A percentile compares a stretch with the other conserved stretches of the same genome.
phyloP scores from a whole-genome alignment of 2,888 invertebrate genomes.

The Orchestes rusci region DNA sequence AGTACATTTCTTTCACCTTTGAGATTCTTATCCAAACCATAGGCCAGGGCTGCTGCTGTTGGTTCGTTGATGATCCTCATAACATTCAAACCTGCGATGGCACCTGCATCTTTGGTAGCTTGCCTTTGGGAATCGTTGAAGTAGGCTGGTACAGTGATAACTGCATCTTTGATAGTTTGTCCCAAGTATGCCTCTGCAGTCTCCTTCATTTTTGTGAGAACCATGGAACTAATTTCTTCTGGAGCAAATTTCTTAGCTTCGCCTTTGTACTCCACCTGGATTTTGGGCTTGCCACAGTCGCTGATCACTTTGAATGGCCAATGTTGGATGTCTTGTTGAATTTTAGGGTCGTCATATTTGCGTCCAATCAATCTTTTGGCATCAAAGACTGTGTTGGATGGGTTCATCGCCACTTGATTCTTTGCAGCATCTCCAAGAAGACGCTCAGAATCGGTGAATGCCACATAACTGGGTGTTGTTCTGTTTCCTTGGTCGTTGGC shows the following conservation, averaged over 20 bases:
- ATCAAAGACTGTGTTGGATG: slow-evolving; percentile 64
- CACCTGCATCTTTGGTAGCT: slow-evolving; percentile 58
- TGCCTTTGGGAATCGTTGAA: slow-evolving; percentile 64
- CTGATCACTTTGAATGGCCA: slow-evolving; percentile 75
- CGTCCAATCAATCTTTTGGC: slow-evolving; percentile 74
- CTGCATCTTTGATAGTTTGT: slow-evolving; percentile 51
- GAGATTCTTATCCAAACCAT: slow-evolving; percentile 32
- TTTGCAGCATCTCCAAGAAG: slow-evolving; percentile 65
- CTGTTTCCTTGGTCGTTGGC: slow-evolving; percentile 78
- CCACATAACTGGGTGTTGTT: slow-evolving; percentile 69
- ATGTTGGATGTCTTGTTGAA: slow-evolving; percentile 72
- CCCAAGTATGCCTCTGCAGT: slow-evolving; percentile 43
- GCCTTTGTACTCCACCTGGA: slow-evolving; percentile 60
- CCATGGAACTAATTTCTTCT: slow-evolving; percentile 67
- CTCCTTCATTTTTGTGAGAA: slow-evolving; percentile 43
- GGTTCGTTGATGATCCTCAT: slow-evolving; percentile 79
- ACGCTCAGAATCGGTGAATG: slow-evolving; percentile 62
- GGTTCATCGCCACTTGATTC: slow-evolving; percentile 62
- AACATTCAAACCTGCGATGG: slow-evolving; percentile 57
- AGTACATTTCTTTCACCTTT: slow-evolving; percentile 45
- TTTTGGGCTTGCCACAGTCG: slow-evolving; percentile 60
- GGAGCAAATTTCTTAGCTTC: slow-evolving; percentile 53
- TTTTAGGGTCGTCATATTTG: slow-evolving; percentile 65
- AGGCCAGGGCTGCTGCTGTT: slow-evolving; percentile 30
- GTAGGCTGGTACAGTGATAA: slow-evolving; percentile 32